Conservation (phyloP, 2,113 vertebrate genomes). For the Nannospalax galili region DNA sequence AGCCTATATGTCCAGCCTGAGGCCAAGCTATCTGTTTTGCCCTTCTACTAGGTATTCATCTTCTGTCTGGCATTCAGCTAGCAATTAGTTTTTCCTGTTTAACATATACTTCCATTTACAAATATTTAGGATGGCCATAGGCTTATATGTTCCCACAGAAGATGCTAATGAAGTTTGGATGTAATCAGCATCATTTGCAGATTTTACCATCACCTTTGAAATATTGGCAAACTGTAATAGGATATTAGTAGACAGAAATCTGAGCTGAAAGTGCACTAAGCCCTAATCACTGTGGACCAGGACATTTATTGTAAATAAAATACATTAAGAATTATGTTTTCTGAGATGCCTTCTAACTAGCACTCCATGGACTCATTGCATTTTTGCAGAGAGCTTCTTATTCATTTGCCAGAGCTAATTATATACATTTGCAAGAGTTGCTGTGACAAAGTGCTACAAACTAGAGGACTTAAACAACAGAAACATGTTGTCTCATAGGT, state of each 20-base stretch:
- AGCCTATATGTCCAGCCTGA: background rate
- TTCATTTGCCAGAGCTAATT: background rate
- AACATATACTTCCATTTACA: constrained; percentile 1
- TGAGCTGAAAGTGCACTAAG: constrained; percentile 17
- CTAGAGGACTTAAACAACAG: background rate
- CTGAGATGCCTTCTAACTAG: constrained; percentile 37
- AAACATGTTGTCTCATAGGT: background rate
- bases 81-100: constrained; percentile 24
- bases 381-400: constrained; percentile 39
- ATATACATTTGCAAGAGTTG: background rate
- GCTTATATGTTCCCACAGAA: background rate
- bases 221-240: background rate
- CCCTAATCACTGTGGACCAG: constrained; percentile 3
- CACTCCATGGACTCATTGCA: constrained; percentile 25
- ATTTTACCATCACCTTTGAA: constrained; percentile 11
- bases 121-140: background rate
- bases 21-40: constrained; percentile 11
- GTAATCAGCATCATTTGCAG: background rate
- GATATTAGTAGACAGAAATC: background rate
- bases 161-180: background rate
- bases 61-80: constrained; percentile 15
- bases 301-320: constrained; percentile 40
- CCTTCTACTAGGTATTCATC: background rate
- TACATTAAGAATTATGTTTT: constrained; percentile 21
- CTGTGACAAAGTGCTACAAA: background rate